phyloP scores from a whole-genome alignment of 2,113 vertebrate species.

The Oxyruncus cristatus region DNA sequence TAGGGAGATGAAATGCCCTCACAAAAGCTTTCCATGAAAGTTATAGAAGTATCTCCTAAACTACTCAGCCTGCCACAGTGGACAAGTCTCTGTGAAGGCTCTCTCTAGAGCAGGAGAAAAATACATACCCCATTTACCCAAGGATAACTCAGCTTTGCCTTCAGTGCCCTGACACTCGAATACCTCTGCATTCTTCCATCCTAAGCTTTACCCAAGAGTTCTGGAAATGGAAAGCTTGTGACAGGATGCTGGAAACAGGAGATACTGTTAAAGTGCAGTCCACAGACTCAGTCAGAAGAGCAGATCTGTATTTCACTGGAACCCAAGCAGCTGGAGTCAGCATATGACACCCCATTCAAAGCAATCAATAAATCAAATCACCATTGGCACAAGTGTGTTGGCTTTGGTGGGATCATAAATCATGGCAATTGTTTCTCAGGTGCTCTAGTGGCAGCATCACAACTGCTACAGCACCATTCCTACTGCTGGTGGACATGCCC shows the following conservation, averaged over 20 bases:
- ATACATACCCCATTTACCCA: background rate
- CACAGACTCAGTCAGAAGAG: background rate
- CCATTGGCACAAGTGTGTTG: background rate
- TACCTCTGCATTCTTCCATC: background rate
- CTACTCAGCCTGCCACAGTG: background rate
- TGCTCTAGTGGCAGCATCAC: background rate
- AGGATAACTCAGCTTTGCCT: background rate
- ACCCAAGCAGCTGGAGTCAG: background rate
- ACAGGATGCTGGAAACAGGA: background rate
- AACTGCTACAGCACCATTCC: background rate
- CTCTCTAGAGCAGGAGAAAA: background rate
- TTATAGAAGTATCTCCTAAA: background rate
- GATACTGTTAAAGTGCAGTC: background rate
- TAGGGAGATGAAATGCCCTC: background rate
- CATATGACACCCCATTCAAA: background rate
- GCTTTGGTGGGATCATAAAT: background rate
- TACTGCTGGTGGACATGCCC: background rate
- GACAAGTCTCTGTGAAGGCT: background rate
- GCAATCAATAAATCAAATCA: background rate
- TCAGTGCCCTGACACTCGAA: background rate
- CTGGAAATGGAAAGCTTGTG: background rate
- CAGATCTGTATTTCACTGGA: background rate
- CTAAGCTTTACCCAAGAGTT: background rate
- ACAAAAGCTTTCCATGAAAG: background rate
- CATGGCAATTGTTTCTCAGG: background rate